Base-by-base conservation (phyloP, 2,797 vertebrate species). In the Girardinus metallicus region DNA sequence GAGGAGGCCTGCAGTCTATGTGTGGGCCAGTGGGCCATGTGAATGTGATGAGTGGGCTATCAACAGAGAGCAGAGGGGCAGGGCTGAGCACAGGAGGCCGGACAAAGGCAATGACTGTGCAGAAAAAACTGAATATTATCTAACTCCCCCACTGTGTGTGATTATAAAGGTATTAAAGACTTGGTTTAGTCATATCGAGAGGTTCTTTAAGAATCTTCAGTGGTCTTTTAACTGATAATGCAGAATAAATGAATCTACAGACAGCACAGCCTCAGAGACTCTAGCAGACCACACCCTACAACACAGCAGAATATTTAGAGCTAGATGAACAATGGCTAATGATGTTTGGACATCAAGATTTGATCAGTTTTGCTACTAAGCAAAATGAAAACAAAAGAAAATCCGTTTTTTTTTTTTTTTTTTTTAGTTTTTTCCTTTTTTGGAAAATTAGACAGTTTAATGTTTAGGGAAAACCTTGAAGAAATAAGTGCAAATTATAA, bases 21-120 rank as follows among this genome's bases (percentile, higher is more conserved):
- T 92, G 91, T 77, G 92, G 86, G 82, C 86, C 84, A 83, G 80
- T 77, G 11, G 90, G 78, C 90, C 79, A 77, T 93, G 87, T 93
- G 90, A 94, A 94, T 94, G 93, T 94, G 94, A 94, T 95, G 94
- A 94, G 95, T 95, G 93, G 94, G 93, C 92, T 92, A 91, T 91
- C 87, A 83, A 89, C 91, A 91, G 85, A 76, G 86, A 90, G 93
- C 85, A 80, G 85, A 88, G 88, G 91, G 93, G 90, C 77, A 93
- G 91, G 93, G 93, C 90, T 84, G 94, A 41, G 88, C 90, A 82
- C 91, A 88, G 88, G 85, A 93, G 91, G 89, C 89, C 84, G 85
- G 90, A 95, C 94, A 95, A 95, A 95, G 94, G 89, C 88, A 90
- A 90, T 94, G 94, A 95, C 94, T 95, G 92, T 95, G 94, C 94